These are phyloP conservation scores for Tetramorium parvispinum DNA, from an alignment of 1,140 invertebrate species.

Conservation along the genomic window DNA sequence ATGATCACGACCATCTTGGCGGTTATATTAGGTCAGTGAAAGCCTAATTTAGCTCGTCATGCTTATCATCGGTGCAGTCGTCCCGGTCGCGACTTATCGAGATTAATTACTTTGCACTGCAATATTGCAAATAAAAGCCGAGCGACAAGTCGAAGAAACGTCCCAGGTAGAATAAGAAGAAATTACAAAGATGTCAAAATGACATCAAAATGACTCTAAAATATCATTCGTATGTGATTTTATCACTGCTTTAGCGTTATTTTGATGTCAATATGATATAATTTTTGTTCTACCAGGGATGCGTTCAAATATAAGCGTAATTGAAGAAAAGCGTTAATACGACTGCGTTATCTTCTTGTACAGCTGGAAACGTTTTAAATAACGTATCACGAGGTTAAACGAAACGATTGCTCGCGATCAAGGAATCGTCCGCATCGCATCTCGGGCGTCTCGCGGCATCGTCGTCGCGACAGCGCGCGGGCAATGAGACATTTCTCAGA, in stretches of 20 bases:
- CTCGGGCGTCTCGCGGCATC: background rate
- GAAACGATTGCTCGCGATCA: constrained; percentile 34
- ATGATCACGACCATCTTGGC: constrained; percentile 91
- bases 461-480: background rate
- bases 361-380: constrained; percentile 11
- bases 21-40: constrained; percentile 87
- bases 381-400: constrained; percentile 13
- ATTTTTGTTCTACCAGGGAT: no score
- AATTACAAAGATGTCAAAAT: no score
- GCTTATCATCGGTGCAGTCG: background rate
- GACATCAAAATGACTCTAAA: no score
- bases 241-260: no score
- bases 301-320: background rate
- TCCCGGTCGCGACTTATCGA: background rate
- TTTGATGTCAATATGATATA: no score
- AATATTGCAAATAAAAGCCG: background rate
- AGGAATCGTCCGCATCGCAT: constrained; percentile 2
- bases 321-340: background rate
- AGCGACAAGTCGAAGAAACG: background rate
- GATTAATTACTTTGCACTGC: background rate
- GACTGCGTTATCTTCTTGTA: background rate
- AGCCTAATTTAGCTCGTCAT: background rate
- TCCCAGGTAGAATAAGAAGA: no score
- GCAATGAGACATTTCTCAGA: constrained; percentile 32
- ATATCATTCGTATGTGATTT: no score